A percentile compares a stretch with the other conserved stretches of the same genome.
These are phyloP conservation scores for Argopecten irradians DNA, from an alignment of 1,140 invertebrate genomes.

Conservation along the genomic window DNA sequence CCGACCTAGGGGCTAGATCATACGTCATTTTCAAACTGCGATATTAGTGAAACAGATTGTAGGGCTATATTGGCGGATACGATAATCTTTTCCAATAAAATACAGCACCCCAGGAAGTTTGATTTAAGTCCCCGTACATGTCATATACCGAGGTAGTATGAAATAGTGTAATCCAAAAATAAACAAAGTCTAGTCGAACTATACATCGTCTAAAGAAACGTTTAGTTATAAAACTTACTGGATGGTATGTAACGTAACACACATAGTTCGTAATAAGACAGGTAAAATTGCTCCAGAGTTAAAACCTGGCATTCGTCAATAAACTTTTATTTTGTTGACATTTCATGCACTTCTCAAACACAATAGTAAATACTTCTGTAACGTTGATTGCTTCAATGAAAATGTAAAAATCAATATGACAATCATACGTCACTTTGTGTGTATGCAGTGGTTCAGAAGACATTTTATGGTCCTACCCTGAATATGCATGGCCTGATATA, in stretches of 20 bases:
- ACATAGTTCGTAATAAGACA: not conserved
- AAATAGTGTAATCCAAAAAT: not conserved
- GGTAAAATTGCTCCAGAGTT: too few relatives aligned
- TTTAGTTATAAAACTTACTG: not conserved
- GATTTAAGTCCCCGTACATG: not conserved
- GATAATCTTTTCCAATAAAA: not conserved
- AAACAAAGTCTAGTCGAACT: not conserved
- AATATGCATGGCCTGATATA: too few relatives aligned
- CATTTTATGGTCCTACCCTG: too few relatives aligned
- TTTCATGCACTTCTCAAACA: too few relatives aligned
- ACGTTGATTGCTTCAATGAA: too few relatives aligned
- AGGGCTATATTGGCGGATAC: not conserved
- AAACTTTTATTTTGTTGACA: too few relatives aligned
- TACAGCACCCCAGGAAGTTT: not conserved
- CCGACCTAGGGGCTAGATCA: not conserved
- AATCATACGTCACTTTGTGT: too few relatives aligned
- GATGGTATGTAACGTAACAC: not conserved
- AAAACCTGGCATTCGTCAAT: too few relatives aligned
- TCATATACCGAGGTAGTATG: not conserved
- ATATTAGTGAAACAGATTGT: not conserved
- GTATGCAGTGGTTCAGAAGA: too few relatives aligned
- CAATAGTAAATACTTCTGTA: too few relatives aligned
- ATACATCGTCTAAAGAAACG: not conserved
- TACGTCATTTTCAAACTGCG: not conserved
- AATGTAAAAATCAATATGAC: too few relatives aligned